Base-by-base conservation (phyloP, 2,888 invertebrate species). In the Polydrusus tereticollis region DNA sequence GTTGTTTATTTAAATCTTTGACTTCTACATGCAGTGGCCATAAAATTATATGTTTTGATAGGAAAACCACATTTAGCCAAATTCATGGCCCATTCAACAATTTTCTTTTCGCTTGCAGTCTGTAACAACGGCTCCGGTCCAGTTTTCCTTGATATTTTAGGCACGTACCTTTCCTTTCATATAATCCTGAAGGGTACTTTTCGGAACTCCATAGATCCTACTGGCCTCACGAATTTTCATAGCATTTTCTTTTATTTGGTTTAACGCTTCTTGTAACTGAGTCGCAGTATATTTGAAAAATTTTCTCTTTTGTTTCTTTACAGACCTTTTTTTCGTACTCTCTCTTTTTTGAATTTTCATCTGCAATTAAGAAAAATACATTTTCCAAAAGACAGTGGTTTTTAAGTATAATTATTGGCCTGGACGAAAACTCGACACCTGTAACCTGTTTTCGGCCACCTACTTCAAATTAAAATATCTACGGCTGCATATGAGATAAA, bases 81-180 rank as follows among this genome's bases (percentile, higher is more conserved):
- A 36, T 2, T 38, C 7, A 38, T 21, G 12, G 33, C 78, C 80
- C 80, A 41, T 79, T 60, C n/a, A 69, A 76, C 21, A 80, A 60
- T 60, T 76, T 69, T 67, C 78, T 78, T 77, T 80, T 79, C n/a
- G 78, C 7, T 78, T 33, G 73, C 73, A n/a, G 52, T n/a, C 20
- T 76, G 76, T 45, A 80, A 63, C 12, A 73, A 63, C 55, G 78
- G 80, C 43, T 75, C 74, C 60, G 78, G 80, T 26, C 79, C 78
- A 36, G 66, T 74, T 73, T 77, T 78, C 69, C 77, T 74, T 14
- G 77, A 36, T 57, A 45, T 73, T 65, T 80, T 77, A 20, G 77
- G 68, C 50, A 69, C 73, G 68, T 50, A 69, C 73, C 73, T 50
- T 72, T 6, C 70, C 68, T 14, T 57, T 20, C 7, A 75, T 36